These are phyloP conservation scores for Phyllostomus discolor DNA, from an alignment of 2,113 vertebrate genomes.

Conservation along the genomic window DNA sequence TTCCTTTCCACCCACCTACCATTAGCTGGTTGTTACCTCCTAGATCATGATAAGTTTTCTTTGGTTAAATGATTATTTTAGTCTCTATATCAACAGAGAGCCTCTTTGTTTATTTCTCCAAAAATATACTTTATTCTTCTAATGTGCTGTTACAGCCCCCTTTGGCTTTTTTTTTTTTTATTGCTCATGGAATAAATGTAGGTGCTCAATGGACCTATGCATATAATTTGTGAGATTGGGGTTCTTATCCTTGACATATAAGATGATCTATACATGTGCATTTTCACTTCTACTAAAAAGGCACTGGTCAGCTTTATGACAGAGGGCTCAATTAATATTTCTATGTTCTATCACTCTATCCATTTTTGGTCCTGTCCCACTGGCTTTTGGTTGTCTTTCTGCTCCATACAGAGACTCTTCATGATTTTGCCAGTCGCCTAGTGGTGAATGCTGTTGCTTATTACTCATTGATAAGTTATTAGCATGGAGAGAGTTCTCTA, in stretches of 20 bases:
- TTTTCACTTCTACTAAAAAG: conserved; percentile 87
- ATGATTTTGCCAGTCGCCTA: neutral
- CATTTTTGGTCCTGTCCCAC: conserved; percentile 39
- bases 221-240: conserved; percentile 88
- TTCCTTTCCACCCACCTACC: neutral
- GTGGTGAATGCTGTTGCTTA: neutral
- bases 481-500: neutral
- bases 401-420: neutral
- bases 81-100: conserved; percentile 58
- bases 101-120: conserved; percentile 69
- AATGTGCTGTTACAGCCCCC: conserved; percentile 30
- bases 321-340: neutral
- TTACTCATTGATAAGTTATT: neutral
- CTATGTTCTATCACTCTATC: conserved; percentile 48
- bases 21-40: neutral
- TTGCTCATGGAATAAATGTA: conserved; percentile 20
- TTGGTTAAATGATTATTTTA: conserved; percentile 21
- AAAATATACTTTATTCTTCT: conserved; percentile 70
- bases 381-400: neutral
- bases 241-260: conserved; percentile 90
- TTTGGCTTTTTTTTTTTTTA: conserved; percentile 54
- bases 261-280: conserved; percentile 87
- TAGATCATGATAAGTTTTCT: neutral
- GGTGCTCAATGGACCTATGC: conserved; percentile 83
- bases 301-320: conserved; percentile 72